phyloP scores from a whole-genome alignment of 2,888 invertebrate species.

The Brassicogethes aeneus region DNA sequence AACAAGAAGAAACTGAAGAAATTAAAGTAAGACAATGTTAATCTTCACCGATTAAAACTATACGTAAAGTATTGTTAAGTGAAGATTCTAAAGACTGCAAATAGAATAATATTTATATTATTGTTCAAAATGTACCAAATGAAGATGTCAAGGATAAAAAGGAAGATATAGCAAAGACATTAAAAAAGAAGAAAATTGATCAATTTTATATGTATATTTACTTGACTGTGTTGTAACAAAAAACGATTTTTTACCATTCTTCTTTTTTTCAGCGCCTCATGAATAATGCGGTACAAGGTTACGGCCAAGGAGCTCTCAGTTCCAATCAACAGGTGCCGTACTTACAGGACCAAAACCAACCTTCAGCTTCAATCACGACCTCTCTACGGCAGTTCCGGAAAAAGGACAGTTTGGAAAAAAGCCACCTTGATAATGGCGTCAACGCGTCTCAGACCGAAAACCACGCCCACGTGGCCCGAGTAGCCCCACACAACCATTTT shows the following conservation, averaged over 20 bases:
- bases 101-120: too few species aligned
- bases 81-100: neutral
- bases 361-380: conserved; percentile 27
- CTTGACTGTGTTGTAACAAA: too few species aligned
- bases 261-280: conserved; percentile 28
- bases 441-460: conserved; percentile 12
- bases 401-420: conserved; percentile 33
- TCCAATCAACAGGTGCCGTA: conserved; percentile 30
- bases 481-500: conserved; percentile 38
- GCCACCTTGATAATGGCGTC: conserved; percentile 4
- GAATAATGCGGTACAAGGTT: conserved; percentile 34
- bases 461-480: conserved; percentile 35
- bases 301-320: conserved; percentile 32
- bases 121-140: too few species aligned
- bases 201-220: too few species aligned
- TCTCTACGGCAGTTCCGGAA: conserved; percentile 37
- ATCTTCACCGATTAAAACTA: neutral
- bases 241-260: too few species aligned
- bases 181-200: too few species aligned
- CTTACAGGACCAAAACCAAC: too few species aligned
- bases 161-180: conserved; percentile 6
- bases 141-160: neutral
- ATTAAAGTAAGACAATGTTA: too few species aligned
- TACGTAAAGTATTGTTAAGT: neutral
- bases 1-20: conserved; percentile 2